These are phyloP conservation scores for Oscheius sp. DNA, from an alignment of 2,888 invertebrate genomes.

Conservation along the genomic window DNA sequence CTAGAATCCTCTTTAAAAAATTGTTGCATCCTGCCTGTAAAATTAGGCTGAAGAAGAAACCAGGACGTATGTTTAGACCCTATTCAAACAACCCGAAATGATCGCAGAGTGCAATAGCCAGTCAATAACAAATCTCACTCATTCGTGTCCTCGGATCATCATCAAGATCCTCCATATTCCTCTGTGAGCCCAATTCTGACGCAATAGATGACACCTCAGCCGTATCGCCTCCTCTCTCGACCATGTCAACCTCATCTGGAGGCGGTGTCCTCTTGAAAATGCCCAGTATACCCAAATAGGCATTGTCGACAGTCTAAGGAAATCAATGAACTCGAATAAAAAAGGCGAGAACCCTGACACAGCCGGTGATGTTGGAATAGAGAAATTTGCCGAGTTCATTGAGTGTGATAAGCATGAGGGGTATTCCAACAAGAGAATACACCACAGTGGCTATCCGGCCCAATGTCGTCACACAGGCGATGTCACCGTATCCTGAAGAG, in stretches of 20 bases:
- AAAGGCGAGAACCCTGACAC: conserved; percentile 45
- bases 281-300: conserved; percentile 47
- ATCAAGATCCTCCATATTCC: conserved; percentile 51
- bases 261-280: conserved; percentile 29
- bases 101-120: too few species aligned
- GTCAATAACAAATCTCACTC: too few species aligned
- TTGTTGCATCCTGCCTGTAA: too few species aligned
- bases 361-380: conserved; percentile 69
- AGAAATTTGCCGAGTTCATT: conserved; percentile 85
- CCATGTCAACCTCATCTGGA: conserved; percentile 42
- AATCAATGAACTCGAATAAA: not conserved
- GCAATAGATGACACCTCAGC: conserved; percentile 50
- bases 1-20: too few species aligned
- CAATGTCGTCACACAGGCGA: conserved; percentile 87
- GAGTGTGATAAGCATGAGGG: conserved; percentile 90
- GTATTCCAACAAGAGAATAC: conserved; percentile 89
- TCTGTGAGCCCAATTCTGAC: conserved; percentile 52
- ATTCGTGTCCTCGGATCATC: conserved; percentile 49
- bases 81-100: too few species aligned
- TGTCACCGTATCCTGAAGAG: conserved; percentile 90
- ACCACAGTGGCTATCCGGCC: conserved; percentile 89
- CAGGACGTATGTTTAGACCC: too few species aligned
- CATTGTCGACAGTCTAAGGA: conserved; percentile 31
- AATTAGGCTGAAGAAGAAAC: too few species aligned
- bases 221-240: conserved; percentile 37